Conservation (phyloP, 2,113 vertebrate species). For the Baryphthengus martii region DNA sequence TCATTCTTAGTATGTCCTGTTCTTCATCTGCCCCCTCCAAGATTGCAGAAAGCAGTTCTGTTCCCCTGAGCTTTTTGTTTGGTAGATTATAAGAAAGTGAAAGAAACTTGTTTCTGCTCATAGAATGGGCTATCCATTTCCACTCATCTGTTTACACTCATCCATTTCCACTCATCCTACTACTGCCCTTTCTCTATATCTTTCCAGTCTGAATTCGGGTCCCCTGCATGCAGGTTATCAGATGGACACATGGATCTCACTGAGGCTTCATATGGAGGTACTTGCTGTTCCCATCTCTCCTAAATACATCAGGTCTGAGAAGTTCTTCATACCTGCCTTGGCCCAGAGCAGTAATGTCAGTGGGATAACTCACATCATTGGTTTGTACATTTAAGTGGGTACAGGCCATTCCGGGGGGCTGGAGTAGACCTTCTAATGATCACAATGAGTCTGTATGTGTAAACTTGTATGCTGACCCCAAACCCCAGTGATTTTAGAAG, state of each 20-base stretch:
- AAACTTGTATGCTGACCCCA: accelerated
- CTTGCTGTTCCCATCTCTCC: not conserved
- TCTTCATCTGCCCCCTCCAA: not conserved
- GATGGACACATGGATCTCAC: not conserved
- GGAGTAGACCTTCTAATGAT: not conserved
- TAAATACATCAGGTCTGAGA: not conserved
- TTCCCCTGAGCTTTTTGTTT: not conserved
- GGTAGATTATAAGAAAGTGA: not conserved
- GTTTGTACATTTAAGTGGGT: not conserved
- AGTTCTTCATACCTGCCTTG: not conserved
- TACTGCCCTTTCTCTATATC: not conserved
- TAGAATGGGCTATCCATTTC: accelerated
- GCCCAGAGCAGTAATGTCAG: not conserved
- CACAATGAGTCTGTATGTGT: not conserved
- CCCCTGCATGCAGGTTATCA: not conserved
- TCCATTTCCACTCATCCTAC: not conserved
- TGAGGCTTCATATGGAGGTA: not conserved
- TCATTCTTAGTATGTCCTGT: not conserved
- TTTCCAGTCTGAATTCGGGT: not conserved
- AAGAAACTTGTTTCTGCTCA: not conserved
- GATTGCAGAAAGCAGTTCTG: not conserved
- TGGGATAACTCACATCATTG: not conserved
- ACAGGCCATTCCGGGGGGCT: not conserved
- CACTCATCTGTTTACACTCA: too few species aligned
- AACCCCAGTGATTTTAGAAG: not conserved